Base-by-base conservation (phyloP, 2,797 vertebrate genomes). In the Craterocephalus amniculus region DNA sequence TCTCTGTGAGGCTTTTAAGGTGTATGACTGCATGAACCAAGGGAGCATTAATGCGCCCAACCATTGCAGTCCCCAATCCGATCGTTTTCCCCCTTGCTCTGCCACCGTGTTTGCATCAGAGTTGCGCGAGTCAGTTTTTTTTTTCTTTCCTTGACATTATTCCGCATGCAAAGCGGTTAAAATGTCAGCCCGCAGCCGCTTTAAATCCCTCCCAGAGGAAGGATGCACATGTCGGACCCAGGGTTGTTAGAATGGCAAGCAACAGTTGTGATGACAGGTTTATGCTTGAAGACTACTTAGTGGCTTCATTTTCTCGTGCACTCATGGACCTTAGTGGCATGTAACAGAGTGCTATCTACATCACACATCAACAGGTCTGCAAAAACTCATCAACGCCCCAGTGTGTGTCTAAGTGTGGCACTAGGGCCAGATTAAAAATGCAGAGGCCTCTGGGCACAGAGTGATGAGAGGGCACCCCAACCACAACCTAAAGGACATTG, bases 281-380 rank as follows among this genome's bases (percentile, higher is more conserved):
- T 55, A 54, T 49, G 55, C 81, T 54, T 48, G 32, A 60, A 64
- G 61, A 56, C 35, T 24, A 45, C 52, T 81, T 54, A 66, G 60
- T 16, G 43, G 65, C 66, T 72, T 56, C 13, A 66, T 27, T 63
- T n/a, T 67, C 29, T 38, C 20, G 32, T 14, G 1, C 20, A n/a
- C 18, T 49, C 43, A 11, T 48, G 43, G 27, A 26, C 13, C 65
- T 55, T 4, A 48, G 64, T 55, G 36, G 48, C 24, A 54, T 4
- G 58, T 51, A 58, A 12, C 54, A 29, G 20, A 6, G 8, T 58
- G 29, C 31, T 22, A 74, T 72, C 74, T 80, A 58, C 74, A 79
- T 78, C 49, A 60, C 18, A 31, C 77, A 79, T 87, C 91, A 91
- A 91, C 89, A 90, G 86, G 90, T 89, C 72, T 81, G 76, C 78